Conservation (phyloP, 2,797 vertebrate genomes). For the Molothrus aeneus region DNA sequence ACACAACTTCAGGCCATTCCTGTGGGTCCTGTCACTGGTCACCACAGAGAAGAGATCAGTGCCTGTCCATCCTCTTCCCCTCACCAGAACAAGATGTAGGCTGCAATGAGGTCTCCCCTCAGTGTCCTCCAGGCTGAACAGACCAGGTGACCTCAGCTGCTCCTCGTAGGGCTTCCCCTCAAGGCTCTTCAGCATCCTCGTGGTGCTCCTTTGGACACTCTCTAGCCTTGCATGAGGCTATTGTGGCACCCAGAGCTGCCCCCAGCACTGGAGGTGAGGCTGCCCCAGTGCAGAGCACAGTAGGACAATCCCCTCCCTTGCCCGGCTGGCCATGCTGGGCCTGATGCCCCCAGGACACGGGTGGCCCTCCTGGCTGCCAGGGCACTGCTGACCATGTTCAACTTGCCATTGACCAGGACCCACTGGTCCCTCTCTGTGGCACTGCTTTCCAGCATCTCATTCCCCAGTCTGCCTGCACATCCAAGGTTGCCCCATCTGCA, state of each 20-base stretch:
- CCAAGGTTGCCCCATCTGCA: neutral
- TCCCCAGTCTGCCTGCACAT: neutral
- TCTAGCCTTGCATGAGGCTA: no score
- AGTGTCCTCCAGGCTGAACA: neutral
- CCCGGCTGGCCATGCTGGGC: no score
- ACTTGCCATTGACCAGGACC: rapidly evolving
- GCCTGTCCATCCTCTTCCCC: neutral
- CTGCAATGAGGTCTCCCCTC: neutral
- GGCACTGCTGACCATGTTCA: neutral
- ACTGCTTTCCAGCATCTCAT: neutral
- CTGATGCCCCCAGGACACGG: rapidly evolving
- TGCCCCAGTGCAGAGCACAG: rapidly evolving
- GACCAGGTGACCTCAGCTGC: neutral
- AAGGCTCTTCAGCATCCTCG: neutral
- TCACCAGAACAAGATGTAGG: neutral
- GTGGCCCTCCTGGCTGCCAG: neutral
- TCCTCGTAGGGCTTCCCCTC: rapidly evolving
- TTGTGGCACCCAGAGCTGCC: neutral
- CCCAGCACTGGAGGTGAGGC: neutral
- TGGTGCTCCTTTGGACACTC: neutral
- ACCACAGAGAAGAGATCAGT: neutral
- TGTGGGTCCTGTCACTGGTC: rapidly evolving
- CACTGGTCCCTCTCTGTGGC: neutral
- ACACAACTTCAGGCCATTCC: neutral
- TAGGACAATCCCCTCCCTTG: no score